Evolutionary conservation across 1,140 invertebrate species (phyloP).

Genomic region (Planococcus citri): DNA sequence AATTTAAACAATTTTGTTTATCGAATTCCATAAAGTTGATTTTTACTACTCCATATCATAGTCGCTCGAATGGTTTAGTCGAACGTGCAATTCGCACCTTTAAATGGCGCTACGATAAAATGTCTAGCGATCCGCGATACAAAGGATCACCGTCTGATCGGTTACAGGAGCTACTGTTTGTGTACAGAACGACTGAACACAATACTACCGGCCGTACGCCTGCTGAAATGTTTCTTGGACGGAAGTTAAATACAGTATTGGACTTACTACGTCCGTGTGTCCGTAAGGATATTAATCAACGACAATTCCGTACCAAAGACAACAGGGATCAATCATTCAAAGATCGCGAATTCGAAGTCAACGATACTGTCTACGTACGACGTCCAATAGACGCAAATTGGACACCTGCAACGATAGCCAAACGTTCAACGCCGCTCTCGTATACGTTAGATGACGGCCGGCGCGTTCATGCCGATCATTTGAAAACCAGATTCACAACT

Average conservation of each 20-base stretch:
- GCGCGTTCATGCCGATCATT: neutral
- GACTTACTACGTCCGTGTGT: no score
- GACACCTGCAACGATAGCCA: neutral
- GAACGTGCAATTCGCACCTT: neutral
- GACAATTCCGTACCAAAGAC: no score
- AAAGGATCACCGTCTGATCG: neutral
- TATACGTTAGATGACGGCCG: neutral
- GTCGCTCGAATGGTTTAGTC: neutral
- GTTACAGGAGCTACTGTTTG: neutral
- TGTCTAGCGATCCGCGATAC: neutral
- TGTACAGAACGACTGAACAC: neutral
- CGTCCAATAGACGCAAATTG: neutral
- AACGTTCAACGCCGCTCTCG: neutral
- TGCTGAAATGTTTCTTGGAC: neutral
- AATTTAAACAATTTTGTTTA: neutral
- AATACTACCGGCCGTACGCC: neutral
- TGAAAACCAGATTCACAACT: no score
- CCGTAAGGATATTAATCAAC: no score
- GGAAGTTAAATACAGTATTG: neutral
- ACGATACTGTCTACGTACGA: neutral
- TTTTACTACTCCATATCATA: neutral
- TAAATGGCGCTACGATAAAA: neutral
- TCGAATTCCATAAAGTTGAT: neutral
- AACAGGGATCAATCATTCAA: no score
- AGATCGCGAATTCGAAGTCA: no score